These are phyloP conservation scores for Cisticola juncidis DNA, from an alignment of 2,113 vertebrate genomes.

Conservation along the genomic window DNA sequence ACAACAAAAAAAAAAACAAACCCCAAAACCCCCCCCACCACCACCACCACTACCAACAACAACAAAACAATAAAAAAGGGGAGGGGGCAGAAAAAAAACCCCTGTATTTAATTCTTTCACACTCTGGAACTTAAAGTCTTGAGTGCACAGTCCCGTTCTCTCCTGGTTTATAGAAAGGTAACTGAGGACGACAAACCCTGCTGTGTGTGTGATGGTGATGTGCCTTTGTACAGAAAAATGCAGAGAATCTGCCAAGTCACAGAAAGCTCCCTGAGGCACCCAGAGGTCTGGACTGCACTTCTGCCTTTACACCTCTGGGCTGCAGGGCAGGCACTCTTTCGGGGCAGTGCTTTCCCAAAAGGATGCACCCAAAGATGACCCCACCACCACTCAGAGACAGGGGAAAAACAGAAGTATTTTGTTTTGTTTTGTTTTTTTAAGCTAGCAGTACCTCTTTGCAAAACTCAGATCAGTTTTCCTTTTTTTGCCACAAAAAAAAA, in stretches of 20 bases:
- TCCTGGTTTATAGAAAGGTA: background rate
- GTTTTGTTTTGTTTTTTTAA: background rate
- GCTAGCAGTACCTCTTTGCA: background rate
- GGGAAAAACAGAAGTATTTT: fast-evolving
- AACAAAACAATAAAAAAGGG: fast-evolving
- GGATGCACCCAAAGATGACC: background rate
- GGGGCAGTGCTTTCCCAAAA: background rate
- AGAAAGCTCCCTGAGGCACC: background rate
- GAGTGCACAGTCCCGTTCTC: background rate
- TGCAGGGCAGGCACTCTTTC: conserved; percentile 62
- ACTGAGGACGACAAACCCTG: fast-evolving
- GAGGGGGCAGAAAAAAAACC: fast-evolving
- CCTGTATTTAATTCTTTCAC: background rate
- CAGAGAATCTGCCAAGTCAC: background rate
- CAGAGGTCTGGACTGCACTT: conserved; percentile 10
- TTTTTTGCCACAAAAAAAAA: background rate
- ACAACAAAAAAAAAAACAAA: background rate
- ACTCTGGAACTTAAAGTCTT: background rate
- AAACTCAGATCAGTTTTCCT: background rate
- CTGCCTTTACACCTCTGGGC: conserved; percentile 52
- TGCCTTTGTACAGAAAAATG: background rate
- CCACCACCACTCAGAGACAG: background rate
- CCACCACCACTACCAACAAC: no score
- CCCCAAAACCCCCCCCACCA: no score
- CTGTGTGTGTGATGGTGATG: fast-evolving